Evolutionary conservation across 2,888 invertebrate genomes (phyloP).

Genomic region (Deroplatys truncata): DNA sequence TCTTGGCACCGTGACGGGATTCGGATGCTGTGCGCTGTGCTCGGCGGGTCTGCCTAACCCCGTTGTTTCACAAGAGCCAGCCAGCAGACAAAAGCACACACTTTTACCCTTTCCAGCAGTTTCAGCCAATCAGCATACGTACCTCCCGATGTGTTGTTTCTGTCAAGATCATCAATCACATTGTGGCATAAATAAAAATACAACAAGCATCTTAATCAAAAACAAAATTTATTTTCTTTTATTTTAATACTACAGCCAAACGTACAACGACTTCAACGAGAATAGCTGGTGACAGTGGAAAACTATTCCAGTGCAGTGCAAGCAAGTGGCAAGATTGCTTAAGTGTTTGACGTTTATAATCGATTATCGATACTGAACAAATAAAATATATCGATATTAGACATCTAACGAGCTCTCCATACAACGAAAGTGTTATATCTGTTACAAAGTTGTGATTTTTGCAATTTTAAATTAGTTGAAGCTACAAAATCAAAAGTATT

Average conservation of each 20-base stretch:
- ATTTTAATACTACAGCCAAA: neutral
- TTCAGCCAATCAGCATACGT: neutral
- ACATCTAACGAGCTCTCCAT: neutral
- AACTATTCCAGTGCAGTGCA: neutral
- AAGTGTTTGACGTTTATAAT: neutral
- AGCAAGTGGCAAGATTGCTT: neutral
- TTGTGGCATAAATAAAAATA: neutral
- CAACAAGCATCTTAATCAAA: neutral
- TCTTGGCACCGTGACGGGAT: neutral
- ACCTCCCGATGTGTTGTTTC: neutral
- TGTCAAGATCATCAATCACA: neutral
- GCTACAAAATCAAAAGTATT: neutral
- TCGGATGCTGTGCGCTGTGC: neutral
- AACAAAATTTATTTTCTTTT: neutral
- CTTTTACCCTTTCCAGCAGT: neutral
- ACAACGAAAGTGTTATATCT: neutral
- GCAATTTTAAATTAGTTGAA: neutral
- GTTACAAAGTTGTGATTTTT: neutral
- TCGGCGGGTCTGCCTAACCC: neutral
- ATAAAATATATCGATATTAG: neutral
- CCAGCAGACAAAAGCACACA: neutral
- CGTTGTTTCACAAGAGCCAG: neutral
- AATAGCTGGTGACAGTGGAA: neutral
- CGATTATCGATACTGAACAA: neutral
- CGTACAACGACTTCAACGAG: neutral